Base-by-base conservation (phyloP, 1,140 invertebrate species). In the Aculops lycopersici region DNA sequence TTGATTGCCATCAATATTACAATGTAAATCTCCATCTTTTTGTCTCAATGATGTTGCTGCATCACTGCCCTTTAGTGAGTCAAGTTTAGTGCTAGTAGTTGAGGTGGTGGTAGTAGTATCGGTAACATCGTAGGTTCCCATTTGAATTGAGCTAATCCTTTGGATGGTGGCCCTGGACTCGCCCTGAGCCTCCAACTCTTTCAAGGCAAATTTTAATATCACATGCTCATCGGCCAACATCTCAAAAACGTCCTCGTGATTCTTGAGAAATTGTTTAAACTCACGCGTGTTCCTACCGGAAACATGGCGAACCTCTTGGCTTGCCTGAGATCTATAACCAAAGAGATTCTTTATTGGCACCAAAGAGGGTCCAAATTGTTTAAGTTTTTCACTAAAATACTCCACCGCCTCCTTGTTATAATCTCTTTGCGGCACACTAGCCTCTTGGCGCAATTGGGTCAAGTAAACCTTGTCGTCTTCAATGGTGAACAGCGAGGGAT, bases 241-340 rank as follows among this genome's bases (percentile, higher is more conserved):
- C 40, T 72, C 67, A 56, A 90, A 92, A 36, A 71, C 70, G 42
- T 84, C 74, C 0, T 75, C 67, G 56, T 79, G 76, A 51, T 73
- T 72, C 21, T 66, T 49, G 1, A 92, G 61, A 55, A 92, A 92
- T 41, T 88, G 80, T 46, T 70, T 70, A 53, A 92, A 92, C 57
- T 90, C 81, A 54, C 74, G 78, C 46, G 83, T 74, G 52, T 86
- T 78, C 53, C 88, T 78, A 43, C 69, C 69, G 21, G 81, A 88
- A 46, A 92, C 81, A 53, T 90, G 80, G 41, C 84, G 66, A 42
- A 92, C 79, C 64, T 90, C 81, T 4, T 80, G 80, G 20, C 79
- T 80, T 12, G 84, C 83, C 52, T 64, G 62, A 20, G 58, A 61
- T 42, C 60, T 63, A 59, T 90, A 83, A 0, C 83, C 83, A 15